Base-by-base conservation (phyloP, 2,797 vertebrate species). In the Takifugu rubripes region DNA sequence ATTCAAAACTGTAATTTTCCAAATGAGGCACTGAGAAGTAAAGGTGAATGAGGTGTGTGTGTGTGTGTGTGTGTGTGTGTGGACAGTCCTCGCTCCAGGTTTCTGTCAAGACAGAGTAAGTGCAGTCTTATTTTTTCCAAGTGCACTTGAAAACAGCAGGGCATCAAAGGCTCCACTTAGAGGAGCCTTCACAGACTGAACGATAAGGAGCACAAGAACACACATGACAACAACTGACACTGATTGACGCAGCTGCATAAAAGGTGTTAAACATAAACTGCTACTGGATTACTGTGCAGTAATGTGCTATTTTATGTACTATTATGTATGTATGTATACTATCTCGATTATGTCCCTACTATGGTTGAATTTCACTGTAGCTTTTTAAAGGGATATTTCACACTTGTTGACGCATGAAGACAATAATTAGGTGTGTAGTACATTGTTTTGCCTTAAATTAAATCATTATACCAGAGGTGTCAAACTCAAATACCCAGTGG, bases 111-210 rank as follows among this genome's bases (percentile, higher is more conserved):
- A 75, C 59, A 42, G 61, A 79, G 68, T 59, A 75, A 73, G 71
- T 61, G 73, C 63, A 60, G 70, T 76, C 70, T 73, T 75, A 58
- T 77, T 76, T 82, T 74, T 70, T 25, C 72, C 73, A 56, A 81
- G 82, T 68, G 77, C 77, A 64, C 80, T 84, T 75, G n/a, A 75
- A 83, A 68, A 73, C 74, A 75, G 68, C 68, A n/a, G 70, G 75
- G 66, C 76, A 76, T 84, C 79, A 84, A 80, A 77, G 79, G 60
- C 74, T 55, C 48, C 49, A 31, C 49, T 6, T 14, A 66, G 67
- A 75, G 79, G 67, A 73, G 75, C 74, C 80, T 77, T 86, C 61
- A 68, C 76, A 50, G 74, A 72, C 72, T 33, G 56, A 52, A 52
- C 27, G 81, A 84, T 81, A 84, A 81, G 74, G 62, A 64, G 59